phyloP scores from a whole-genome alignment of 2,797 vertebrate genomes.

The Harpagifer antarcticus region DNA sequence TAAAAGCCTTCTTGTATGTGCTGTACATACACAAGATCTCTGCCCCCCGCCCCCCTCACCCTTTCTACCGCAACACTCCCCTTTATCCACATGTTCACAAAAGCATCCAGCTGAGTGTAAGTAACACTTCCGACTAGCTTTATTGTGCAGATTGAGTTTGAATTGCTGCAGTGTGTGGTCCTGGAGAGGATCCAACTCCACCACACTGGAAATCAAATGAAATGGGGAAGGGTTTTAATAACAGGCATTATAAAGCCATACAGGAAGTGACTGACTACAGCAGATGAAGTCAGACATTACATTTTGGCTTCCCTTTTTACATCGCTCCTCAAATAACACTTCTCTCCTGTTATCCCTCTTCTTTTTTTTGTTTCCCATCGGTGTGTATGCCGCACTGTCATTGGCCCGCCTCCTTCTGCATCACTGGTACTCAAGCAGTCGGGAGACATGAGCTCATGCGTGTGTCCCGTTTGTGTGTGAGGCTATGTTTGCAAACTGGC shows the following conservation, averaged over 20 bases:
- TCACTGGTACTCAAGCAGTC: slow-evolving; percentile 49
- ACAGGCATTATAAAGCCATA: slow-evolving; percentile 2
- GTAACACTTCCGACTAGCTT: slow-evolving; percentile 43
- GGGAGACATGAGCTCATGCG: slow-evolving; percentile 16
- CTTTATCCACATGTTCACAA: slow-evolving; percentile 35
- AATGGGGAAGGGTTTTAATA: background rate
- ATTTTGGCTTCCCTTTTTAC: background rate
- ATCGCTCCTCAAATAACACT: background rate
- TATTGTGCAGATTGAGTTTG: slow-evolving; percentile 43
- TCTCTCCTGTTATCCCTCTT: background rate
- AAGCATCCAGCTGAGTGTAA: slow-evolving; percentile 55
- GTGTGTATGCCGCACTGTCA: slow-evolving; percentile 8
- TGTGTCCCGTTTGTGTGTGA: slow-evolving; percentile 1
- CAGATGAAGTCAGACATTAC: slow-evolving; percentile 1
- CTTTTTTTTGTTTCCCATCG: background rate
- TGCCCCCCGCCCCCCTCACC: background rate
- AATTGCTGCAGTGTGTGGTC: slow-evolving; percentile 37
- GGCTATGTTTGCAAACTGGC: slow-evolving; percentile 51
- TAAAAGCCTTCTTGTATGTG: slow-evolving; percentile 8
- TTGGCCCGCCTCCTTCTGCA: slow-evolving; percentile 38
- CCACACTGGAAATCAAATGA: background rate
- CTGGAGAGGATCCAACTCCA: background rate
- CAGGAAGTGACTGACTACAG: background rate
- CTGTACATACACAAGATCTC: slow-evolving; percentile 2
- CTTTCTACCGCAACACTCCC: slow-evolving; percentile 6